Evolutionary conservation across 2,888 invertebrate species (phyloP), one percentile per base, ranked within the genome.

Genomic region (Drosophila lacicola): DNA sequence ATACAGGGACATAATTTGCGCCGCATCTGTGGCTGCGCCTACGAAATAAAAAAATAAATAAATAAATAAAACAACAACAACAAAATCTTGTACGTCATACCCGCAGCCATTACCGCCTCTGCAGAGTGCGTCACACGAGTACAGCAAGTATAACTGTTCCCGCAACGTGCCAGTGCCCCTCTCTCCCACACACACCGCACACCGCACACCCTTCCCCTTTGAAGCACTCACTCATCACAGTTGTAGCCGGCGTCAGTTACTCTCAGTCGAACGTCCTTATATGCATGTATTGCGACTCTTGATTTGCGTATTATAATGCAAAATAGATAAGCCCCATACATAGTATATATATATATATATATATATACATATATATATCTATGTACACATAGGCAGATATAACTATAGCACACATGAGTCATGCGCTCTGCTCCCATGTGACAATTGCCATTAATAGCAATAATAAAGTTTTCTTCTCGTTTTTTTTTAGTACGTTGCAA

Each of bases 1-100:
- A 69, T n/a, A 64, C 33, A 63, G 64, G 54, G 62, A 63, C 54
- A 65, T 42, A 50, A 61, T 69, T 69, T 63, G 63, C 68, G 46
- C 11, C 54, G 64, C 73, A 68, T 62, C 69, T 74, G 61, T 46
- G 55, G 69, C 65, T 70, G 78, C 61, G 75, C 74, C 75, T 74
- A 75, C 66, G 44, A 75, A 42, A 62, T 44, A 34, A 56, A 49
- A 25, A 44, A 61, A 21, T 10, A 42, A 42, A 42, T 29, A 29
- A 17, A 39, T 5, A 33, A 39, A 55, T 13, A 21, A 17, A 33
- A 11, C 8, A 29, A 3, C 14, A n/a, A 44, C 13, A 56, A 57
- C 37, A 50, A 60, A 8, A 37, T 49, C n/a, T 41, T 36, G 41
- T 47, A 67, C 49, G 46, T 47, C 68, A 70, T 14, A 50, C 49